Conservation (phyloP, 2,888 invertebrate genomes). For the Sphaerophoria rueppellii region DNA sequence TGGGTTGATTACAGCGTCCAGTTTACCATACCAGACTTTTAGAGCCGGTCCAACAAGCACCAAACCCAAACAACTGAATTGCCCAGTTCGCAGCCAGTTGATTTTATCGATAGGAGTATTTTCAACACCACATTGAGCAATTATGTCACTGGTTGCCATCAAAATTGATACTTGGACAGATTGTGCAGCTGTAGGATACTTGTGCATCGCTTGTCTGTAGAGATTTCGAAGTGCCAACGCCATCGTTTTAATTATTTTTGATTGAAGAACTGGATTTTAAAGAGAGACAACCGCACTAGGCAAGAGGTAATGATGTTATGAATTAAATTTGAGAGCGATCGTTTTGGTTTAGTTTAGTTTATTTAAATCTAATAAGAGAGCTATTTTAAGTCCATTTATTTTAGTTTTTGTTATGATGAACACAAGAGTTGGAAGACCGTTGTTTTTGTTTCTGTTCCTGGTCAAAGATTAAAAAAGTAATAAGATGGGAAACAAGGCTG, state of each 20-base stretch:
- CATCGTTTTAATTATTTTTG: slow-evolving; percentile 12
- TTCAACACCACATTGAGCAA: slow-evolving; percentile 77
- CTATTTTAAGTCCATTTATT: no score
- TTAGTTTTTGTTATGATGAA: no score
- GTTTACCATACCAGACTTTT: slow-evolving; percentile 76
- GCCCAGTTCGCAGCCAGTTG: slow-evolving; percentile 75
- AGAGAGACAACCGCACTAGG: background rate
- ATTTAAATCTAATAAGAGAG: no score
- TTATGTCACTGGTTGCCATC: slow-evolving; percentile 78
- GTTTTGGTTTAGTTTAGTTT: no score
- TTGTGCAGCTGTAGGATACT: slow-evolving; percentile 64
- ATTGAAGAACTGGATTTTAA: background rate
- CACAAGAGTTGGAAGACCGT: no score
- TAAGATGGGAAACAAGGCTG: no score
- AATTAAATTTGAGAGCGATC: background rate
- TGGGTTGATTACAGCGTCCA: slow-evolving; percentile 75
- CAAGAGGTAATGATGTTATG: background rate
- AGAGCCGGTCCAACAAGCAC: slow-evolving; percentile 77
- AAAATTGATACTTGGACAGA: slow-evolving; percentile 75
- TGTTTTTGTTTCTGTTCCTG: no score
- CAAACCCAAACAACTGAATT: slow-evolving; percentile 77
- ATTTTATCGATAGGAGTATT: slow-evolving; percentile 74
- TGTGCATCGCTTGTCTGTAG: slow-evolving; percentile 41
- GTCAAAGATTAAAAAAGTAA: no score
- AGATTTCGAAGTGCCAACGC: slow-evolving; percentile 23